Conservation (phyloP, 2,888 invertebrate species). For the Pseudococcus viburni region DNA sequence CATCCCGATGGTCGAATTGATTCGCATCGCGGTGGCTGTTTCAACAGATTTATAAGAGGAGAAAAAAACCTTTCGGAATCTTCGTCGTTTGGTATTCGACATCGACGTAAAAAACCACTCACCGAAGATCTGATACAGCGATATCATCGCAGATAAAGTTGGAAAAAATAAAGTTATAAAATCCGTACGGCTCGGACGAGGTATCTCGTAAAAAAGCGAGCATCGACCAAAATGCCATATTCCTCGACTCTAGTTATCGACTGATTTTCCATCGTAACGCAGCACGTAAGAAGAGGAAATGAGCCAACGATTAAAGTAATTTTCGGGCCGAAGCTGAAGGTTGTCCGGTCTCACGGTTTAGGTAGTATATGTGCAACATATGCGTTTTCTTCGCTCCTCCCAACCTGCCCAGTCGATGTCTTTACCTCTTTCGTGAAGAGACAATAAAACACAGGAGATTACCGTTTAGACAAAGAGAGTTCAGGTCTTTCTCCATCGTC, state of each 20-base stretch:
- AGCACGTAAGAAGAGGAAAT: slow-evolving; percentile 53
- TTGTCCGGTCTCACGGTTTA: slow-evolving; percentile 65
- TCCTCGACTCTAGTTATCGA: slow-evolving; percentile 11
- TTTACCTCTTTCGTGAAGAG: slow-evolving; percentile 36
- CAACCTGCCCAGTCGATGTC: neutral
- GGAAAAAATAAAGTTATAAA: slow-evolving; percentile 4
- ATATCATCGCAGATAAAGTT: neutral
- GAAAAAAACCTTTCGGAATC: neutral
- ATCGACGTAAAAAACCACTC: neutral
- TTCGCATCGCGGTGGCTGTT: neutral
- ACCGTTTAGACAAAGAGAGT: slow-evolving; percentile 61
- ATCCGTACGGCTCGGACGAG: neutral
- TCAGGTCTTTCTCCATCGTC: neutral
- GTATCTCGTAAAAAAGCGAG: neutral
- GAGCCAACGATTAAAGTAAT: slow-evolving; percentile 65
- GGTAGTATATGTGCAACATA: slow-evolving; percentile 59
- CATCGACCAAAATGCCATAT: slow-evolving; percentile 11
- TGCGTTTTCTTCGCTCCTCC: slow-evolving; percentile 45
- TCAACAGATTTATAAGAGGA: neutral
- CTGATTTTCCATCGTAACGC: neutral
- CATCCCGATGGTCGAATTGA: slow-evolving; percentile 3
- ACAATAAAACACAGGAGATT: slow-evolving; percentile 65
- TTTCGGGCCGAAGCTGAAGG: slow-evolving; percentile 49
- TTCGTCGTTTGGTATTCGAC: neutral
- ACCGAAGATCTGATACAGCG: slow-evolving; percentile 14